These are phyloP conservation scores for Metopia argyrocephala DNA, from an alignment of 2,888 invertebrate species.

Conservation along the genomic window DNA sequence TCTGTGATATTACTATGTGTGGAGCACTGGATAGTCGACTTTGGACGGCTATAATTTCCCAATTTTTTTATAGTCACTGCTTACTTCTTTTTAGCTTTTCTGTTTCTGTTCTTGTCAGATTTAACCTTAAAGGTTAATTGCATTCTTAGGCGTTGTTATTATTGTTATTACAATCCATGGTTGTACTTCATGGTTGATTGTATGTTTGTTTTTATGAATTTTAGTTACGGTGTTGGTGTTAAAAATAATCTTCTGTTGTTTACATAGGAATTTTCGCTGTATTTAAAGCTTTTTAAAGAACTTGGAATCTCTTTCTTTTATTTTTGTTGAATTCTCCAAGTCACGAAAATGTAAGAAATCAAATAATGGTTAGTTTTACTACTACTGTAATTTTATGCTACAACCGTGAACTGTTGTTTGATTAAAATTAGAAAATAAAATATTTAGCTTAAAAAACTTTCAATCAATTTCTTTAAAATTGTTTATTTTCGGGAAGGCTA, in stretches of 20 bases:
- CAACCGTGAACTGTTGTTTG: constrained; percentile 32
- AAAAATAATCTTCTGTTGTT: constrained; percentile 19
- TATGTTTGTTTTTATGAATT: not conserved
- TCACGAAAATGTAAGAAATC: constrained; percentile 39
- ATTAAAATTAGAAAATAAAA: constrained; percentile 16
- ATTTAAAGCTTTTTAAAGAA: no score
- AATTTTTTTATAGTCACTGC: constrained; percentile 12
- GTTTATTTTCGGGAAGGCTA: not conserved
- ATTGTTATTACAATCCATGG: constrained; percentile 19
- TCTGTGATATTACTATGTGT: no score
- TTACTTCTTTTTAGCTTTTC: not conserved
- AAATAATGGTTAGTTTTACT: constrained; percentile 45
- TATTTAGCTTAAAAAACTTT: no score
- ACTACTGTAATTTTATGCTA: constrained; percentile 57
- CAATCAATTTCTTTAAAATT: no score
- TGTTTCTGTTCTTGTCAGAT: constrained; percentile 35
- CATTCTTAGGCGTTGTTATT: constrained; percentile 59
- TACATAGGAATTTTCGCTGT: not conserved
- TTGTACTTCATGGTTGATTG: constrained; percentile 1
- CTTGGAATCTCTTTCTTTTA: not conserved
- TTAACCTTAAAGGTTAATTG: constrained; percentile 63
- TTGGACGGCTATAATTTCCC: no score
- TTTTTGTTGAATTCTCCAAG: constrained; percentile 39
- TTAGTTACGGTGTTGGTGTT: not conserved
- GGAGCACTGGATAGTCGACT: no score